Percentiles rank a stretch among this genome's conserved stretches.
These are phyloP conservation scores for Asbolus verrucosus DNA, from an alignment of 1,140 invertebrate species.

Conservation along the genomic window DNA sequence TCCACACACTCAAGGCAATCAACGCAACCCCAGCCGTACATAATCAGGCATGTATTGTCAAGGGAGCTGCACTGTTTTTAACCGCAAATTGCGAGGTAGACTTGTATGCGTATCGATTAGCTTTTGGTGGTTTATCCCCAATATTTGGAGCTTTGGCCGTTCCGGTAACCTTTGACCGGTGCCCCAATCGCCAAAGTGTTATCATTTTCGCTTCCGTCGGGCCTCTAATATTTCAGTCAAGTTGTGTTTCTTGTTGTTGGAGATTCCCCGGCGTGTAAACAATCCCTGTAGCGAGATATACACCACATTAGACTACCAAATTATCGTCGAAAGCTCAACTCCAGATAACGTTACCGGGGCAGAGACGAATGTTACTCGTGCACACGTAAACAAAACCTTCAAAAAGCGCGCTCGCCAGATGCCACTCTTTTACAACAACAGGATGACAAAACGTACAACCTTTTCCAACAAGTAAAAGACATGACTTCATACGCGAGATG, in stretches of 20 bases:
- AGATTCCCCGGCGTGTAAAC: conserved; percentile 47
- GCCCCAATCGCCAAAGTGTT: conserved; percentile 24
- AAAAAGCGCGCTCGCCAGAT: too few species aligned
- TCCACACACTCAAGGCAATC: conserved; percentile 16
- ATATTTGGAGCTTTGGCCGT: conserved; percentile 28
- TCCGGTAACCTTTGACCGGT: conserved; percentile 38
- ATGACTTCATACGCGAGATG: too few species aligned
- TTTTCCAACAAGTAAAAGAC: too few species aligned
- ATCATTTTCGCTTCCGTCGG: conserved; percentile 42
- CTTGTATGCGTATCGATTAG: conserved; percentile 17
- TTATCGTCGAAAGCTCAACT: conserved; percentile 47
- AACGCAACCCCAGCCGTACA: conserved; percentile 4
- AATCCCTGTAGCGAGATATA: conserved; percentile 42
- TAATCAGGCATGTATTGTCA: conserved; percentile 34
- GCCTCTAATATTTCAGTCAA: conserved; percentile 43
- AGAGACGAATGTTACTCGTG: neutral
- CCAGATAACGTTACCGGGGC: conserved; percentile 17
- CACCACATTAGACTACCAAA: conserved; percentile 50
- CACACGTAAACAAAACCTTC: neutral
- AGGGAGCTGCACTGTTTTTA: conserved; percentile 15
- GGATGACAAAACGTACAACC: too few species aligned
- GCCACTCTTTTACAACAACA: too few species aligned
- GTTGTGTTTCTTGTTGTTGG: conserved; percentile 35
- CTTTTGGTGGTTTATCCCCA: conserved; percentile 8
- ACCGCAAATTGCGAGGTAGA: neutral